Evolutionary conservation across 2,888 invertebrate genomes (phyloP), one percentile per base, ranked within the genome.

Genomic region (Plemyria rubiginata): DNA sequence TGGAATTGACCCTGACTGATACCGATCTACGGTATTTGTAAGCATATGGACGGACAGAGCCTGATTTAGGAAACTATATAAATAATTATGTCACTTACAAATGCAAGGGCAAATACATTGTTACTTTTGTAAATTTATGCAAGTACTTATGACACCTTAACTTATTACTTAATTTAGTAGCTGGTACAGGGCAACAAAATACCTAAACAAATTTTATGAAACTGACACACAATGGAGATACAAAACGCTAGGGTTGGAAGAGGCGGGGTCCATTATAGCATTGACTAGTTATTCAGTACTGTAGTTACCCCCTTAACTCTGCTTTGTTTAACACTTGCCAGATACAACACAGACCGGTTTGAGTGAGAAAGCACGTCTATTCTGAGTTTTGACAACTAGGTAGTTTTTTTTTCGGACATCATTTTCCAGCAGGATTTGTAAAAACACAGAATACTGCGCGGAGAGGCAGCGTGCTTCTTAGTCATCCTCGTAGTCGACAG

Each of bases 401-500:
- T 22, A 2, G 1, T 22, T 22, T 22, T 22, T 22, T 22, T 22
- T 22, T 22, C 22, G 22, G 22, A 22, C 3, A 2, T 22, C 22
- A 2, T 22, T 22, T 22, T 22, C 22, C 22, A 22, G 22, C 1
- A 3, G 22, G 22, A 22, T 1, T 22, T 22, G n/a, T 22, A 22
- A 22, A 22, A 22, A 22, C 22, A 2, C 22, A 1, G 22, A 22
- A 22, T 22, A 84, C 87, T 36, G 93, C 85, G n/a, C 95, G n/a
- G n/a, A n/a, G n/a, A n/a, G n/a, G n/a, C n/a, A n/a, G n/a, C n/a
- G n/a, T n/a, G n/a, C n/a, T n/a, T n/a, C n/a, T n/a, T n/a, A n/a
- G 67, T 96, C 95, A 67, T 96, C 95, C 66, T 96, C 96, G 68
- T 95, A 92, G 75, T 95, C 96, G 69, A 95, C 93, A 0, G 94